Conservation (phyloP, 2,113 vertebrate genomes). For the Patagioenas fasciata region DNA sequence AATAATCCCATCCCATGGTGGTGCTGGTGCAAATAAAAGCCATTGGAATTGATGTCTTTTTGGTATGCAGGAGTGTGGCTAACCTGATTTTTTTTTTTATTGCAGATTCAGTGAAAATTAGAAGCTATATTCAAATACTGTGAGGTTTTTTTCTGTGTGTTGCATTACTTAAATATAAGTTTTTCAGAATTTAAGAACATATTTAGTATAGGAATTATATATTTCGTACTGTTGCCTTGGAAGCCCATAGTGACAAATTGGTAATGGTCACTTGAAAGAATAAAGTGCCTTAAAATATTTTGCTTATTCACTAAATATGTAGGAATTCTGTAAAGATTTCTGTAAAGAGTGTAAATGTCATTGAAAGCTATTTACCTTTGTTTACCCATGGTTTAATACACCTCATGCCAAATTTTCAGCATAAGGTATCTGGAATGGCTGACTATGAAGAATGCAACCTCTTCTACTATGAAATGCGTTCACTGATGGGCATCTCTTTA, state of each 20-base stretch:
- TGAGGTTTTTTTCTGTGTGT: not conserved
- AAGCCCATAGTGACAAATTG: not conserved
- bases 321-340: not conserved
- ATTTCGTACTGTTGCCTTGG: conserved; percentile 17
- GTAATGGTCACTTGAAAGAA: not conserved
- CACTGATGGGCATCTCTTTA: not conserved
- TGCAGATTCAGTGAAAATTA: conserved; percentile 19
- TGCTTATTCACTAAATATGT: conserved; percentile 34
- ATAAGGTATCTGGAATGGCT: not conserved
- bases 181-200: conserved; percentile 27
- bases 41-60: not conserved
- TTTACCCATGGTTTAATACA: not conserved
- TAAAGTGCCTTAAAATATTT: conserved; percentile 5
- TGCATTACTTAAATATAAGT: not conserved
- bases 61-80: not conserved
- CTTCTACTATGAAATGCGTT: not conserved
- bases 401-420: not conserved
- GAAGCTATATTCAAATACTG: conserved; percentile 36
- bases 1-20: not conserved
- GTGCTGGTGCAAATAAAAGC: not conserved
- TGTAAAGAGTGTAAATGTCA: not conserved
- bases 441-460: not conserved
- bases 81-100: not conserved
- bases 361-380: not conserved
- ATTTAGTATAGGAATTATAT: not conserved